phyloP scores from a whole-genome alignment of 2,888 invertebrate genomes.

The Drosophila mettleri region DNA sequence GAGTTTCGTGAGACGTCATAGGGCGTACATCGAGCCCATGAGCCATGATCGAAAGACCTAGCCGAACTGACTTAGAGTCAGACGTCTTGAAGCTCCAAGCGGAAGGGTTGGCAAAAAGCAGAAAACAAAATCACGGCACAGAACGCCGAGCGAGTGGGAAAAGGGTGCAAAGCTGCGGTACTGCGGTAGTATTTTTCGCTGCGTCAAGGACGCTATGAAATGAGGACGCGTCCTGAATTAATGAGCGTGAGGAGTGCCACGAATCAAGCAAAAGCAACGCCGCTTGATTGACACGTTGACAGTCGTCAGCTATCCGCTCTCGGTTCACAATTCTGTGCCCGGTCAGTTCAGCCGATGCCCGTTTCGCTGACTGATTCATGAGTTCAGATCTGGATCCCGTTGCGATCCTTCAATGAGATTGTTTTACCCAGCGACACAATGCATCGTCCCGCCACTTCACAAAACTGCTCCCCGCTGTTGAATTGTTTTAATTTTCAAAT shows the following conservation, averaged over 20 bases:
- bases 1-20: conserved; percentile 46
- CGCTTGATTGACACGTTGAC: conserved; percentile 83
- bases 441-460: conserved; percentile 13
- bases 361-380: conserved; percentile 16
- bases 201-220: conserved; percentile 60
- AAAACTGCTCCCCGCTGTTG: conserved; percentile 52
- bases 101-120: conserved; percentile 25
- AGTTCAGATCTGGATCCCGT: conserved; percentile 65
- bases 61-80: conserved; percentile 6
- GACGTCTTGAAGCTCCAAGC: conserved; percentile 52
- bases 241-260: conserved; percentile 49
- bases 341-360: conserved; percentile 37
- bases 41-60: conserved; percentile 33
- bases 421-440: conserved; percentile 37
- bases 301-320: conserved; percentile 51
- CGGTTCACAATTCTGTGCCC: conserved; percentile 28
- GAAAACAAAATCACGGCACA: conserved; percentile 5
- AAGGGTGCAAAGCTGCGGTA: conserved; percentile 49
- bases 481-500: conserved; percentile 56
- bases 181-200: conserved; percentile 38
- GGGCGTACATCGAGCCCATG: conserved; percentile 23
- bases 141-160: conserved; percentile 17
- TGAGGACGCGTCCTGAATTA: conserved; percentile 63
- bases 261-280: conserved; percentile 30
- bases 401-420: conserved; percentile 77